A percentile compares a stretch with the other conserved stretches of the same genome.
These are phyloP conservation scores for Turritopsis dohrnii DNA, from an alignment of 30 jellyfish, hydroid and myxozoan genomes.

Conservation along the genomic window DNA sequence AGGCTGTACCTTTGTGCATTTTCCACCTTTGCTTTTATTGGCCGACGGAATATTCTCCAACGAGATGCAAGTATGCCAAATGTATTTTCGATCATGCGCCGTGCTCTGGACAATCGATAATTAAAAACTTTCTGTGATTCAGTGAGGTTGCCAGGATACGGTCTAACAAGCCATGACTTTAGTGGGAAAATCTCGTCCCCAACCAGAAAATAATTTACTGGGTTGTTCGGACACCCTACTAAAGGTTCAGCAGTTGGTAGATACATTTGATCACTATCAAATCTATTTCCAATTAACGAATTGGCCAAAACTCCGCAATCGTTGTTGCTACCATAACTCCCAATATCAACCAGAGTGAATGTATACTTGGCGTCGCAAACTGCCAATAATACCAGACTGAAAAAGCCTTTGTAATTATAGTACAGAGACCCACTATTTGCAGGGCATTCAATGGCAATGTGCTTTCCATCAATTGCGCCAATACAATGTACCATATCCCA, in stretches of 20 bases:
- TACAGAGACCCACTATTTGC: constrained; percentile 25
- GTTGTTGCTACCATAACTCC: constrained; percentile 40
- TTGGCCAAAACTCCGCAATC: constrained; percentile 26
- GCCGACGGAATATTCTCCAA: constrained; percentile 53
- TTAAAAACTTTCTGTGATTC: constrained; percentile 37
- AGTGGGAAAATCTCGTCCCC: constrained; percentile 72
- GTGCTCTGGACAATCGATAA: constrained; percentile 58
- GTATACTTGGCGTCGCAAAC: constrained; percentile 43
- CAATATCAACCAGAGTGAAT: constrained; percentile 30
- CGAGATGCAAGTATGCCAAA: constrained; percentile 63
- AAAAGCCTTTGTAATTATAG: constrained; percentile 40
- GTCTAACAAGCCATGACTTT: constrained; percentile 45
- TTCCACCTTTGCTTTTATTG: constrained; percentile 50
- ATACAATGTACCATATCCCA: too few species aligned
- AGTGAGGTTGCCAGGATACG: constrained; percentile 52
- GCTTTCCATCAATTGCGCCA: too few species aligned
- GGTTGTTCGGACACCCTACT: constrained; percentile 3
- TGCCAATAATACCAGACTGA: constrained; percentile 42
- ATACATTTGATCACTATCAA: background rate
- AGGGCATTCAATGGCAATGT: constrained; percentile 36
- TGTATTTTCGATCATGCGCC: constrained; percentile 57
- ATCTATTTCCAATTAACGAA: too few species aligned
- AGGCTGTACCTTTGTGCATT: background rate
- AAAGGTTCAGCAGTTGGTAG: background rate
- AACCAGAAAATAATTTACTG: constrained; percentile 43